phyloP scores from a whole-genome alignment of 2,888 invertebrate genomes.

The Chymomyza caudatula region DNA sequence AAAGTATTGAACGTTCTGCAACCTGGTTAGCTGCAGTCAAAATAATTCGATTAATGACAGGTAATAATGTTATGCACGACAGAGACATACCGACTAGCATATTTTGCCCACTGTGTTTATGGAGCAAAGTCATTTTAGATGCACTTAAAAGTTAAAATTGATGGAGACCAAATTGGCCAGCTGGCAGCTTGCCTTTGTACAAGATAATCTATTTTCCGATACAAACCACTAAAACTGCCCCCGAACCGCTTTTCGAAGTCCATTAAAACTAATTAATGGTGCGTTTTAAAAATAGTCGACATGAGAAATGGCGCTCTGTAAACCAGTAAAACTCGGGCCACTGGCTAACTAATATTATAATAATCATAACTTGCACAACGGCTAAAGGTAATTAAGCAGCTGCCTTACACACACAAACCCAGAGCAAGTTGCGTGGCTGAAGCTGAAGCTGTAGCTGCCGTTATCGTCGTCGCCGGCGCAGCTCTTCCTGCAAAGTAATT shows the following conservation, averaged over 20 bases:
- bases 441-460: slow-evolving; percentile 1
- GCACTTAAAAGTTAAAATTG: background rate
- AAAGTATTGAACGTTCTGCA: no score
- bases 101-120: background rate
- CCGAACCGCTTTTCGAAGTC: background rate
- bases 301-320: background rate
- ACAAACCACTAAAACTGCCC: background rate
- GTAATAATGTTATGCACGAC: background rate
- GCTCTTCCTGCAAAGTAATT: slow-evolving; percentile 58
- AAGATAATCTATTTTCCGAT: background rate
- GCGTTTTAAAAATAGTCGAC: background rate
- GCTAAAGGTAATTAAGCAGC: background rate
- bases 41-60: background rate
- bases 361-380: background rate
- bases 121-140: background rate
- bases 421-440: background rate
- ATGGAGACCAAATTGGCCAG: background rate
- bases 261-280: background rate
- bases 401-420: background rate
- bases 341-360: background rate
- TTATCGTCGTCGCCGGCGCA: slow-evolving; percentile 8
- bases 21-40: no score
- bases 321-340: background rate
- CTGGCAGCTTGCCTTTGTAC: background rate
- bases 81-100: background rate